phyloP scores from a whole-genome alignment of 2,797 vertebrate species.

The Gorsachius magnificus region DNA sequence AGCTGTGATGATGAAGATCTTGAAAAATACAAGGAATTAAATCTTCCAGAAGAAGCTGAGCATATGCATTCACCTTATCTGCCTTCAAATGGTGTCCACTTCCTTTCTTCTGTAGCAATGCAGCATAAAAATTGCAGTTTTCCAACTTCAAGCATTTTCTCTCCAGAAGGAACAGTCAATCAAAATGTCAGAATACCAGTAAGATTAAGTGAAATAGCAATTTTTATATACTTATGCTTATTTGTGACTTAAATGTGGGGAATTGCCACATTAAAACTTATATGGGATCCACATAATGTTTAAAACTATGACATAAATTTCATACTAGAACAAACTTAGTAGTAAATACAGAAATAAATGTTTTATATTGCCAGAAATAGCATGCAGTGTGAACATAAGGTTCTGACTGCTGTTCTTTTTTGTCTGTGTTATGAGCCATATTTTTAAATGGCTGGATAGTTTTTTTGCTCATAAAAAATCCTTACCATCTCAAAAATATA shows the following conservation, averaged over 20 bases:
- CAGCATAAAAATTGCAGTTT: background rate
- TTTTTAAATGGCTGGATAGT: background rate
- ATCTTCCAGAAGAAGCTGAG: constrained; percentile 8
- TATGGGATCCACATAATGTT: background rate
- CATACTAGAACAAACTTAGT: background rate
- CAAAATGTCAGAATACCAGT: constrained; percentile 56
- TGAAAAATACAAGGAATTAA: constrained; percentile 10
- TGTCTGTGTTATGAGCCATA: background rate
- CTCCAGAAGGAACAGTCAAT: background rate
- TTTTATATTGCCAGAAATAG: background rate
- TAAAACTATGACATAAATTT: background rate
- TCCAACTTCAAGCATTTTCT: background rate
- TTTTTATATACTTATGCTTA: background rate
- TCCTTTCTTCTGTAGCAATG: constrained; percentile 43
- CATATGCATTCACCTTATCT: background rate
- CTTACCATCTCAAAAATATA: background rate
- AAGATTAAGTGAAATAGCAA: constrained; percentile 26
- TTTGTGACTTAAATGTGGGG: background rate
- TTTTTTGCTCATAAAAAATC: background rate
- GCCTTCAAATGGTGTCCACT: constrained; percentile 5
- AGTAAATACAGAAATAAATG: background rate
- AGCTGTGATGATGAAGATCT: background rate
- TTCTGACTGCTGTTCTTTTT: background rate
- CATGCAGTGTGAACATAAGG: background rate
- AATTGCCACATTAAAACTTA: background rate